Conservation (phyloP, 2,888 invertebrate species). For the Lycaena phlaeas region DNA sequence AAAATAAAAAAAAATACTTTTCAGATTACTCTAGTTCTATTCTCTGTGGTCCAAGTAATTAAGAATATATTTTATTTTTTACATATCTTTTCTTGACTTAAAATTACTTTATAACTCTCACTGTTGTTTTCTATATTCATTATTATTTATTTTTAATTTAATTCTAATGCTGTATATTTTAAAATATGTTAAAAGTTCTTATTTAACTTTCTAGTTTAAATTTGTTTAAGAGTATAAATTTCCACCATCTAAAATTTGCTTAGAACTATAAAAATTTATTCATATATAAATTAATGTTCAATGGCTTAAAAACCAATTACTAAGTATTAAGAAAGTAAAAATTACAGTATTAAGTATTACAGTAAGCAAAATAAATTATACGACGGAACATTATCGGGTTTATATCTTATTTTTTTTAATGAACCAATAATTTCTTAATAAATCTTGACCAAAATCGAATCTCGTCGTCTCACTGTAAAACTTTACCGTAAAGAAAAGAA, state of each 20-base stretch:
- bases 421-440: too few relatives aligned
- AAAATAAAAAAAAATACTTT: conserved; percentile 12
- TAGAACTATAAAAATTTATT: too few relatives aligned
- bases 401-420: too few relatives aligned
- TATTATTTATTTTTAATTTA: neutral
- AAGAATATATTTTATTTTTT: conserved; percentile 27
- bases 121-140: neutral
- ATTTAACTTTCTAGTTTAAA: neutral
- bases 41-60: conserved; percentile 39
- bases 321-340: too few relatives aligned
- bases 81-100: neutral
- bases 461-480: too few relatives aligned
- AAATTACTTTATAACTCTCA: neutral
- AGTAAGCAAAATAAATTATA: too few relatives aligned
- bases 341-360: neutral
- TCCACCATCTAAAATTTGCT: neutral
- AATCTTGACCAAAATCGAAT: too few relatives aligned
- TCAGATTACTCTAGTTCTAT: conserved; percentile 27
- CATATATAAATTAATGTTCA: too few relatives aligned
- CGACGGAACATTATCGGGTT: too few relatives aligned
- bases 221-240: neutral
- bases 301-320: too few relatives aligned
- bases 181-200: neutral
- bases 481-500: too few relatives aligned
- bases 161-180: neutral